Conservation (phyloP, 1,140 invertebrate genomes). For the Cyphomyrmex costatus region DNA sequence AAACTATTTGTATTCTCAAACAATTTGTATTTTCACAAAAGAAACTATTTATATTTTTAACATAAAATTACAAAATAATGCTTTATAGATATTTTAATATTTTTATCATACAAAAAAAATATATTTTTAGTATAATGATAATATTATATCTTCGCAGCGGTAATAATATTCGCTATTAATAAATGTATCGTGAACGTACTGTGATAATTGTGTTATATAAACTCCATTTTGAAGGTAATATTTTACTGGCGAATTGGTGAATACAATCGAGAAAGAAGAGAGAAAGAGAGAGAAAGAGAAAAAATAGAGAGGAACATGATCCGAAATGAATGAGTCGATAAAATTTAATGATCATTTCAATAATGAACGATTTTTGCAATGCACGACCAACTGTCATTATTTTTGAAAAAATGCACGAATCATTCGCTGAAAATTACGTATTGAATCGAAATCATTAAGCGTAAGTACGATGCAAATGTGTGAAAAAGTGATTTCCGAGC, state of each 20-base stretch:
- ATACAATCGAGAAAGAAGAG: not conserved
- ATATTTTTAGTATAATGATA: not conserved
- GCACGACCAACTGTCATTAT: not conserved
- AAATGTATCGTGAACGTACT: not conserved
- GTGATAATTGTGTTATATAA: slow-evolving; percentile 7
- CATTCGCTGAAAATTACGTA: slow-evolving; percentile 1
- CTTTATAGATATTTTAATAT: not conserved
- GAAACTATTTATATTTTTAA: not conserved
- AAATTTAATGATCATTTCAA: slow-evolving; percentile 20
- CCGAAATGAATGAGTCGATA: not conserved
- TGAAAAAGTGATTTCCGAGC: not conserved
- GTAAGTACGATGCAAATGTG: not conserved
- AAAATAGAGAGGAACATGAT: too few relatives aligned
- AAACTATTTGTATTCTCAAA: not conserved
- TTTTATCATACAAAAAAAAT: not conserved
- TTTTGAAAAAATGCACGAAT: not conserved
- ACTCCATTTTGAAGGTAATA: not conserved
- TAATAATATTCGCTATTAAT: not conserved
- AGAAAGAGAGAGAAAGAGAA: too few relatives aligned
- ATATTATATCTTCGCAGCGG: not conserved
- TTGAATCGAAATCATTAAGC: not conserved
- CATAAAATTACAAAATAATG: not conserved
- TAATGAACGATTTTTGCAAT: not conserved
- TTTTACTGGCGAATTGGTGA: not conserved
- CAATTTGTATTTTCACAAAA: not conserved